Evolutionary conservation across 2,113 vertebrate genomes (phyloP), one percentile per base, ranked within the genome.

Genomic region (Recurvirostra avosetta): DNA sequence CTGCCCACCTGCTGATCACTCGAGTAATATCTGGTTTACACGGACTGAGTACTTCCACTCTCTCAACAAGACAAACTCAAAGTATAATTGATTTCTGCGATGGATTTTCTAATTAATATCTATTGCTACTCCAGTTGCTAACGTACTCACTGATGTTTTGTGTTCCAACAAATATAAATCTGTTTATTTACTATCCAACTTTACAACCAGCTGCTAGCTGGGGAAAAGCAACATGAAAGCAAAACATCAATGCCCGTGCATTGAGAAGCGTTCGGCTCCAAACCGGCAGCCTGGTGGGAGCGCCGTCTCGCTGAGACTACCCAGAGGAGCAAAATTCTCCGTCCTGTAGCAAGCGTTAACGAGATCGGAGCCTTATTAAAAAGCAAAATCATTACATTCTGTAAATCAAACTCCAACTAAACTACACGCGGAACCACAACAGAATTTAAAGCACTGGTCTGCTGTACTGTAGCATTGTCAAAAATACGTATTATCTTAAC

Each of bases 21-120:
- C 11, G 3, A 56, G 67, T 77, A 94, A 55, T 81, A 84, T 32
- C 72, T 88, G 75, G 49, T 88, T 76, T 85, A 90, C 88, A 84
- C 0, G 3, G 73, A 66, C 67, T 38, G 11, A 94, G 43, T 88
- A 82, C 82, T 91, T 93, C 68, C 71, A 94, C 77, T 95, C 92
- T 86, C 93, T 75, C 79, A 95, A 56, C 40, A 70, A 94, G 92
- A 80, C 81, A 90, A 91, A 87, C 26, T 67, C 92, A 86, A 96
- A 97, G 92, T 89, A 92, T 67, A 91, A 96, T 77, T 97, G 95
- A 97, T 96, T 98, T 96, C 92, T 97, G 79, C 38, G 4, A 95
- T 93, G 49, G 94, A 94, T 97, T 97, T 97, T 95, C 90, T 97
- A 96, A 97, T 90, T 63, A 97, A 70, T 97, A 96, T 67, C 71